These are phyloP conservation scores for Leptoclinus maculatus DNA, from an alignment of 2,797 vertebrate genomes.

Conservation along the genomic window DNA sequence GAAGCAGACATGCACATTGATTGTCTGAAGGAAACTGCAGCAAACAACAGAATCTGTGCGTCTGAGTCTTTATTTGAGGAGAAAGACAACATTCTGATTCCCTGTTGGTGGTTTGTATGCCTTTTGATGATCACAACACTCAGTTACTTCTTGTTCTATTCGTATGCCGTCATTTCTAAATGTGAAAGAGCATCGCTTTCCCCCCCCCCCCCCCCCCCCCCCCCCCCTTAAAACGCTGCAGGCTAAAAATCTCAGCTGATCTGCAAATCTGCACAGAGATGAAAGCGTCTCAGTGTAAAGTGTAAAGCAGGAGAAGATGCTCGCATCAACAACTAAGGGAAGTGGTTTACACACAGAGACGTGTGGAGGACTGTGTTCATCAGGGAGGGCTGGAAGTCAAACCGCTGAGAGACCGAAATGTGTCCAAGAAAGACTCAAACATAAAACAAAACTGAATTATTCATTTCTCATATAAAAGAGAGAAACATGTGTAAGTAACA, in stretches of 20 bases:
- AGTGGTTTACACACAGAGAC: not conserved
- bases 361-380: not conserved
- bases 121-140: not conserved
- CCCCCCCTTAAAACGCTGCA: no score
- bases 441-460: no score
- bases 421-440: no score
- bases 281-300: constrained; percentile 3
- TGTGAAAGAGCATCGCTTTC: not conserved
- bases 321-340: not conserved
- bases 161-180: not conserved
- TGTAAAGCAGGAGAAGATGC: not conserved
- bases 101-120: not conserved
- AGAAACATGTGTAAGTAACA: no score
- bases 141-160: not conserved
- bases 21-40: not conserved
- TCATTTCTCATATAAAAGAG: no score
- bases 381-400: not conserved
- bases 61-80: not conserved
- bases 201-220: no score
- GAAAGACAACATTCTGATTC: not conserved
- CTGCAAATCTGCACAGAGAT: constrained; percentile 9
- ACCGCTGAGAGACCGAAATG: not conserved
- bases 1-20: constrained; percentile 8
- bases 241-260: no score
- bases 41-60: not conserved